Percentiles rank a stretch among this genome's conserved stretches.
These are phyloP conservation scores for Galaxea fascicularis DNA, from an alignment of 92 coral and sea anemone genomes.

Conservation along the genomic window DNA sequence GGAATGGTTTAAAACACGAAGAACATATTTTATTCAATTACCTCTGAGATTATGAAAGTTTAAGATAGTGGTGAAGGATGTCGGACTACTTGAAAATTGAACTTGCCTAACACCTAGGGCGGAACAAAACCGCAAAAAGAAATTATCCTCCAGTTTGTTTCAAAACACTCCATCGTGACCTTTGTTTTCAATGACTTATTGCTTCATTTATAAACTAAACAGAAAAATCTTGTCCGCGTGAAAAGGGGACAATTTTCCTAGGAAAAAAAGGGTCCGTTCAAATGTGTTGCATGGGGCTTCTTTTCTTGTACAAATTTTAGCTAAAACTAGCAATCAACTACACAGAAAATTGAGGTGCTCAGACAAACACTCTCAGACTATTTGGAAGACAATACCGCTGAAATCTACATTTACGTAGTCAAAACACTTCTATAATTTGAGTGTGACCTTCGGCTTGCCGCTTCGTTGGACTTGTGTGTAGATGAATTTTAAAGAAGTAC, in stretches of 20 bases:
- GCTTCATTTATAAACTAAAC: not conserved
- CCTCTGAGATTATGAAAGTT: no score
- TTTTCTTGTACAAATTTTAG: no score
- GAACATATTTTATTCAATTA: no score
- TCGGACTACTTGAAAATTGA: no score
- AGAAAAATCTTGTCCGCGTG: not conserved
- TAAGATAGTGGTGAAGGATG: no score
- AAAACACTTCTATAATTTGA: not conserved
- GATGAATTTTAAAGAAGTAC: not conserved
- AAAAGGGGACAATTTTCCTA: not conserved
- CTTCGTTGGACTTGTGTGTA: not conserved
- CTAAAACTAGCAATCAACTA: no score
- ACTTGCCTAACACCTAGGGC: no score
- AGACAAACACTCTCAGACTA: not conserved
- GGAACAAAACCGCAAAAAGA: constrained; percentile 11
- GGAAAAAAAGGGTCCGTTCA: not conserved
- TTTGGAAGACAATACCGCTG: not conserved
- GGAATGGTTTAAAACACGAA: no score
- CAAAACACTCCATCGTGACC: not conserved
- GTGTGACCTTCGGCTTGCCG: no score
- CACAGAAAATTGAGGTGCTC: not conserved
- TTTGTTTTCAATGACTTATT: no score
- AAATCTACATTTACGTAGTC: not conserved
- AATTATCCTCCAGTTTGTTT: not conserved
- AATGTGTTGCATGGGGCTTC: not conserved